A percentile compares a stretch with the other conserved stretches of the same genome.
These are phyloP conservation scores for Furcula furcula DNA, from an alignment of 2,888 invertebrate species.

Conservation along the genomic window DNA sequence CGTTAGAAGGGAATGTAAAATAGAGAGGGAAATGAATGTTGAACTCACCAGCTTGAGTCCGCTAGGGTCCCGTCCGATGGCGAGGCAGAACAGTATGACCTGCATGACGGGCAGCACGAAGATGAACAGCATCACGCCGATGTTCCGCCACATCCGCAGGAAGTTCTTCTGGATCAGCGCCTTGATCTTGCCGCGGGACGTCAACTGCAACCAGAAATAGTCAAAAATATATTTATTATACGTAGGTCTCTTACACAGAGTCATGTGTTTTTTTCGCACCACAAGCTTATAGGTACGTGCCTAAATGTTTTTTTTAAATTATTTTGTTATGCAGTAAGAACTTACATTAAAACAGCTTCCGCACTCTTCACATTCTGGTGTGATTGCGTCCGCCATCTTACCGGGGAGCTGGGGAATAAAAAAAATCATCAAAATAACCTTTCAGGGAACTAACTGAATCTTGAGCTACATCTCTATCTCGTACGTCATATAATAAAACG, in stretches of 20 bases:
- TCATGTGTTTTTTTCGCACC: too few relatives aligned
- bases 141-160: slow-evolving; percentile 95
- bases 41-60: slow-evolving; percentile 89
- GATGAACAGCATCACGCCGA: slow-evolving; percentile 96
- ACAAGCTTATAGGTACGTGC: too few relatives aligned
- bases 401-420: slow-evolving; percentile 66
- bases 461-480: too few relatives aligned
- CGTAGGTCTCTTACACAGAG: too few relatives aligned
- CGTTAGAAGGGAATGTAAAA: too few relatives aligned
- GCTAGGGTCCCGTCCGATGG: slow-evolving; percentile 93
- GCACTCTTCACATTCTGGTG: slow-evolving; percentile 82
- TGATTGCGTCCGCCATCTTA: slow-evolving; percentile 72
- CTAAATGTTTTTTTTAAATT: too few relatives aligned
- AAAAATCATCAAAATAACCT: not conserved
- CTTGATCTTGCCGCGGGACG: slow-evolving; percentile 92
- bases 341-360: slow-evolving; percentile 80
- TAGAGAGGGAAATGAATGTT: too few relatives aligned
- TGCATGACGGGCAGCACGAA: slow-evolving; percentile 97
- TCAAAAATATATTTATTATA: not conserved
- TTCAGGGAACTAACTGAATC: not conserved
- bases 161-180: slow-evolving; percentile 94
- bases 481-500: too few relatives aligned
- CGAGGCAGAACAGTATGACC: slow-evolving; percentile 95
- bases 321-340: slow-evolving; percentile 14
- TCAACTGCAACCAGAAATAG: slow-evolving; percentile 77